Conservation (phyloP, 1,140 invertebrate species). For the Drosophila seguyi region DNA sequence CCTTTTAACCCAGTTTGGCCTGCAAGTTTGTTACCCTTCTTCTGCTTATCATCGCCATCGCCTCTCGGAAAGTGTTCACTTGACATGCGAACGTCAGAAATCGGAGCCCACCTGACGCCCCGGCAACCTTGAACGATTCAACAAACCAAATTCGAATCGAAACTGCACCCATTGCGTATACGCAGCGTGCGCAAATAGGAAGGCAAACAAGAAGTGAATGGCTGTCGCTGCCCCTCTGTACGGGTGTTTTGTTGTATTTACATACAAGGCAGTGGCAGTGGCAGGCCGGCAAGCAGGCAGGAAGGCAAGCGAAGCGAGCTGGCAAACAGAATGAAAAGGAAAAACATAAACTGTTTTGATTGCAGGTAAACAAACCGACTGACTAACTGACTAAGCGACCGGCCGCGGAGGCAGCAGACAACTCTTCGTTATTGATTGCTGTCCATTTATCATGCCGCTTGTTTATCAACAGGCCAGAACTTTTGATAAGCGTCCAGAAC, state of each 20-base stretch:
- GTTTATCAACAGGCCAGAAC: constrained; percentile 60
- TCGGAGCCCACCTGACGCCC: background rate
- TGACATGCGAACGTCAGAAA: constrained; percentile 33
- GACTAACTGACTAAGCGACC: constrained; percentile 12
- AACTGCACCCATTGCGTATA: constrained; percentile 63
- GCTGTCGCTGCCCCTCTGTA: constrained; percentile 21
- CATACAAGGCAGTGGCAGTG: constrained; percentile 26
- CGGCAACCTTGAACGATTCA: constrained; percentile 45
- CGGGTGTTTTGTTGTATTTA: constrained; percentile 59
- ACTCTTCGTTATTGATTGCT: constrained; percentile 67
- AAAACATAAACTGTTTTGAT: constrained; percentile 75
- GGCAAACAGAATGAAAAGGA: constrained; percentile 30
- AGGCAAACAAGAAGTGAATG: constrained; percentile 63
- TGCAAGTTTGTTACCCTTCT: constrained; percentile 20
- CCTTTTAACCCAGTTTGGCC: constrained; percentile 62
- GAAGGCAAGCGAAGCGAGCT: background rate
- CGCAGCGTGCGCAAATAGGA: constrained; percentile 52
- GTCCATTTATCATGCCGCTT: constrained; percentile 73
- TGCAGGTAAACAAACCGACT: constrained; percentile 67
- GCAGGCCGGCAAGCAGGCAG: background rate
- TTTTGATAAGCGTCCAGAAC: constrained; percentile 50
- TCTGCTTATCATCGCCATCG: constrained; percentile 47
- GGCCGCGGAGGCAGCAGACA: constrained; percentile 12
- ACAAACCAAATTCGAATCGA: constrained; percentile 18
- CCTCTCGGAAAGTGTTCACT: constrained; percentile 46